Percentiles rank a stretch among this genome's conserved stretches.
Conservation (phyloP, 2,888 invertebrate species). For the Smittia sp. region DNA sequence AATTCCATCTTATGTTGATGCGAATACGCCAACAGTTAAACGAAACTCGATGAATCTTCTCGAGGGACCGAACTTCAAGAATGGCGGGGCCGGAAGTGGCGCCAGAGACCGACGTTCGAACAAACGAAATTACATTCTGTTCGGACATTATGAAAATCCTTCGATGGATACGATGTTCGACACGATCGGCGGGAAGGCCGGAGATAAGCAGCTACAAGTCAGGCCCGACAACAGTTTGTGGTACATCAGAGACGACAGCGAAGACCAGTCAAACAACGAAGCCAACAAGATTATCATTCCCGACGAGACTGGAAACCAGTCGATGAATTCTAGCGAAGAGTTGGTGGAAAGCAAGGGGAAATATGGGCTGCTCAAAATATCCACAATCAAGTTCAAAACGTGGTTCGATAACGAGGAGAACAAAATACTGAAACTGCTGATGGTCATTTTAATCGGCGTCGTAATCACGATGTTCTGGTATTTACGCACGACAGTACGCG, state of each 20-base stretch:
- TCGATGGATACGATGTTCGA: slow-evolving; percentile 53
- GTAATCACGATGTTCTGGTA: slow-evolving; percentile 75
- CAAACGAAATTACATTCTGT: slow-evolving; percentile 46
- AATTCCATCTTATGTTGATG: slow-evolving; percentile 87
- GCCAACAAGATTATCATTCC: neutral
- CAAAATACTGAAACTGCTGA: slow-evolving; percentile 66
- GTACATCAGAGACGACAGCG: neutral
- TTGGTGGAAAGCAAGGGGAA: neutral
- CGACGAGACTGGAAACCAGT: slow-evolving; percentile 44
- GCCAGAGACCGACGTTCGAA: neutral
- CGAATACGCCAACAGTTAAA: slow-evolving; percentile 76
- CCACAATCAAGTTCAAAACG: slow-evolving; percentile 22
- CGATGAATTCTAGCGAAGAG: neutral
- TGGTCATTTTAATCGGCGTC: slow-evolving; percentile 66
- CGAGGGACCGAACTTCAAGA: slow-evolving; percentile 46
- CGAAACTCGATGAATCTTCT: slow-evolving; percentile 50
- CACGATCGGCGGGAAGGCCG: neutral
- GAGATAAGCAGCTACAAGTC: neutral
- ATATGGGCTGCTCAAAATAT: slow-evolving; percentile 16
- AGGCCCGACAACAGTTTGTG: neutral
- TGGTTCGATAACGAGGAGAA: slow-evolving; percentile 77
- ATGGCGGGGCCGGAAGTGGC: slow-evolving; percentile 33
- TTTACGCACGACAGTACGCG: slow-evolving; percentile 67
- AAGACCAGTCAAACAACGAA: neutral
- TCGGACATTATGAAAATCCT: slow-evolving; percentile 72